Evolutionary conservation across 2,888 invertebrate species (phyloP).

Genomic region (Nemoura dubitans): DNA sequence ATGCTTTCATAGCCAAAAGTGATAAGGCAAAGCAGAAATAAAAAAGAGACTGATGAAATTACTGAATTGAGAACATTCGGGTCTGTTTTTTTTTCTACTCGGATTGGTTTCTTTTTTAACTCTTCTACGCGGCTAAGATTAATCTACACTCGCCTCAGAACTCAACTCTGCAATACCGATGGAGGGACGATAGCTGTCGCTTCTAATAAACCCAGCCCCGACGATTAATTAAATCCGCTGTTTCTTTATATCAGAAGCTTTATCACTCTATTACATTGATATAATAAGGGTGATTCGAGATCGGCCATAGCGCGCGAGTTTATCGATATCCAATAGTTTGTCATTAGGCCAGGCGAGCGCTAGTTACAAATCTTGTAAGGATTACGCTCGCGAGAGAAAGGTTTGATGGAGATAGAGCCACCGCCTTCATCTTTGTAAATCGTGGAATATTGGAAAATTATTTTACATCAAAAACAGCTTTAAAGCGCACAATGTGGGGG

Average conservation of each 20-base stretch:
- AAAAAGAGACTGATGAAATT: neutral
- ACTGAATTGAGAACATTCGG: neutral
- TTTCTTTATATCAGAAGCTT: neutral
- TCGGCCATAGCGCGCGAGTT: neutral
- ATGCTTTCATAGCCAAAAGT: neutral
- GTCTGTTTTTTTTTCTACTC: neutral
- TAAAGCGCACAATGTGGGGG: neutral
- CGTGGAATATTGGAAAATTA: neutral
- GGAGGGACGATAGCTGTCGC: neutral
- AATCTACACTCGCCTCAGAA: neutral
- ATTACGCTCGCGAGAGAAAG: neutral
- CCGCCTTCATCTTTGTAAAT: neutral
- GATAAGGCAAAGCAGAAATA: neutral
- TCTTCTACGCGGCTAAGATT: neutral
- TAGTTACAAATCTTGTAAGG: neutral
- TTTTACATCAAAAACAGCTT: neutral
- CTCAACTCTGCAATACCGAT: too few species aligned
- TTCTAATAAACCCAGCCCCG: neutral
- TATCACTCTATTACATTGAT: constrained; percentile 5
- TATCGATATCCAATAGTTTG: neutral
- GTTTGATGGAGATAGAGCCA: neutral
- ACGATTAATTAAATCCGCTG: neutral
- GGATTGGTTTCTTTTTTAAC: neutral
- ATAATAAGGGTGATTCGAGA: neutral
- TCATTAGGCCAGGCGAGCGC: neutral